Percentiles rank a stretch among this genome's conserved stretches.
Evolutionary conservation across 2,113 vertebrate species (phyloP).

Genomic region (Prolemur simus): DNA sequence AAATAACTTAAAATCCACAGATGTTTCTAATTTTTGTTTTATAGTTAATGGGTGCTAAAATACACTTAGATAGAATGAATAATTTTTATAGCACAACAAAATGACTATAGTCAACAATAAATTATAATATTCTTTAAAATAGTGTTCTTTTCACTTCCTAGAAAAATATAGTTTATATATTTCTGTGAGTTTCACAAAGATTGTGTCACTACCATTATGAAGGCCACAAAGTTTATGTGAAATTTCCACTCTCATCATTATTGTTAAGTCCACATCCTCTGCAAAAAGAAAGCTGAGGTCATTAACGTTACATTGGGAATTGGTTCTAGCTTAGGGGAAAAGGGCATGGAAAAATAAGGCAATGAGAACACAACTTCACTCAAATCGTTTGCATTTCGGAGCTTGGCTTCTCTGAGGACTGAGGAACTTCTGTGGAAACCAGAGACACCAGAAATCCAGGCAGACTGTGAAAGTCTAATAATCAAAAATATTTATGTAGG

Average conservation of each 20-base stretch:
- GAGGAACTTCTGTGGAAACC: not conserved
- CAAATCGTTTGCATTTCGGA: not conserved
- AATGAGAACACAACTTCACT: not conserved
- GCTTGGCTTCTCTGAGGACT: not conserved
- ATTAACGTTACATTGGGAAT: not conserved
- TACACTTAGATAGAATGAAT: no score
- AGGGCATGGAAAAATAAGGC: not conserved
- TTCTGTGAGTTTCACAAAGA: not conserved
- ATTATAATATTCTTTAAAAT: no score
- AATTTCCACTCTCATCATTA: not conserved
- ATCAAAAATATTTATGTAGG: not conserved
- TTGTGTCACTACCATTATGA: not conserved
- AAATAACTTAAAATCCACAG: not conserved
- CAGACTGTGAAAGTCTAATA: not conserved
- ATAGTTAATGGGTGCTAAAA: no score
- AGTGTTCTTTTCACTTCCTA: not conserved
- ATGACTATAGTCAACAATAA: not conserved
- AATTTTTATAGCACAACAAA: no score
- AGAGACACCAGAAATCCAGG: not conserved
- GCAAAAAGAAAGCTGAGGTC: not conserved
- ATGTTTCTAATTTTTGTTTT: not conserved
- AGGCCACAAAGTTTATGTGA: not conserved
- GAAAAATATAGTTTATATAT: not conserved
- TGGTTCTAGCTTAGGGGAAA: not conserved
- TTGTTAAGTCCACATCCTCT: not conserved